Conservation (phyloP, 2,888 invertebrate species). For the Dorcus parallelipipedus region DNA sequence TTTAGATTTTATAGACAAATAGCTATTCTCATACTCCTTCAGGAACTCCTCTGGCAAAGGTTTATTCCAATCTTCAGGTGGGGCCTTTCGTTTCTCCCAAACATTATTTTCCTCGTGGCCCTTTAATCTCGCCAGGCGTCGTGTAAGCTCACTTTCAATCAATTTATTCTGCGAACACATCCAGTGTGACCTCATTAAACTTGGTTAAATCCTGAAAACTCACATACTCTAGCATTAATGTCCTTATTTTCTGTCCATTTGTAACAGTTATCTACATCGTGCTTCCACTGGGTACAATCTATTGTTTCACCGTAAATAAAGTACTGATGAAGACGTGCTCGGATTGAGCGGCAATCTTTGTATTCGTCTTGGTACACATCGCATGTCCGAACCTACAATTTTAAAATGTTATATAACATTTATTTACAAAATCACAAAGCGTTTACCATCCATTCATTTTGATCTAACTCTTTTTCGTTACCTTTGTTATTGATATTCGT, state of each 20-base stretch:
- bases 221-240: conserved; percentile 64
- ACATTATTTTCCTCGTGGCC: conserved; percentile 71
- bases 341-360: conserved; percentile 71
- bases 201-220: neutral
- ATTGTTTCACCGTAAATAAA: conserved; percentile 71
- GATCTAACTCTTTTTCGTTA: no score
- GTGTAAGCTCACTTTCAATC: conserved; percentile 66
- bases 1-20: conserved; percentile 61
- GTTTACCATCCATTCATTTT: conserved; percentile 41
- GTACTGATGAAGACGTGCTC: conserved; percentile 79
- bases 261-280: conserved; percentile 71
- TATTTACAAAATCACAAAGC: neutral
- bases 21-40: conserved; percentile 65
- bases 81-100: conserved; percentile 73
- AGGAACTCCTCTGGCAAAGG: conserved; percentile 75
- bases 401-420: neutral
- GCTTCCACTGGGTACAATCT: conserved; percentile 79
- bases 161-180: conserved; percentile 56
- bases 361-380: conserved; percentile 79
- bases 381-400: conserved; percentile 69
- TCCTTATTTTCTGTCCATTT: conserved; percentile 63
- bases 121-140: conserved; percentile 60
- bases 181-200: neutral
- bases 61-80: conserved; percentile 78
- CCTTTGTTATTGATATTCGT: no score